Evolutionary conservation across 2,797 vertebrate species (phyloP).

Genomic region (Scyliorhinus canicula): DNA sequence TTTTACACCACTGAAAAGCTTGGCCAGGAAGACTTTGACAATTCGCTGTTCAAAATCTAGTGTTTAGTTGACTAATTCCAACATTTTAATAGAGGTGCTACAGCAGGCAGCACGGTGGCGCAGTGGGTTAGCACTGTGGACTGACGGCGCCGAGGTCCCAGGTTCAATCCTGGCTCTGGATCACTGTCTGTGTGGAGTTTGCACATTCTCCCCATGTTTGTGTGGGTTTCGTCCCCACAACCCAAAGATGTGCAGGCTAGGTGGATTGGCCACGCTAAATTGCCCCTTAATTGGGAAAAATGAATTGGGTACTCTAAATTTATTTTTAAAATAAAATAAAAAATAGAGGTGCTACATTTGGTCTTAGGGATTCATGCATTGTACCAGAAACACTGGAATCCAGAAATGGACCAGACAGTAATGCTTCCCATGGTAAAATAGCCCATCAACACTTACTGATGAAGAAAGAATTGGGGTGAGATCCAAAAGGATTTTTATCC

Average conservation of each 20-base stretch:
- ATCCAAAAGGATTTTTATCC: neutral
- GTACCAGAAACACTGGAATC: neutral
- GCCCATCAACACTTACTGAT: neutral
- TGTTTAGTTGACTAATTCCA: neutral
- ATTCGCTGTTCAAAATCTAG: neutral
- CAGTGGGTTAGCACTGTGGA: too few species aligned
- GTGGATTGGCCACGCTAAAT: too few species aligned
- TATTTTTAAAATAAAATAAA: too few species aligned
- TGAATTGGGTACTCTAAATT: too few species aligned
- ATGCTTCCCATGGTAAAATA: neutral
- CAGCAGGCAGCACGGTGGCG: too few species aligned
- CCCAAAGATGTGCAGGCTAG: too few species aligned
- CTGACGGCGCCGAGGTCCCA: too few species aligned
- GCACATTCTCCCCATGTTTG: too few species aligned
- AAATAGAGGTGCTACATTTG: neutral
- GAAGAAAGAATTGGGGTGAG: neutral
- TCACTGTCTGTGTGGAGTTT: too few species aligned
- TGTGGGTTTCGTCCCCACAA: too few species aligned
- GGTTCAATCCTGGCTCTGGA: too few species aligned
- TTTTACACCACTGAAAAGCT: neutral
- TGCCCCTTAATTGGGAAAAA: too few species aligned
- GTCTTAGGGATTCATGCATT: neutral
- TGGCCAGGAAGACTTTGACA: neutral
- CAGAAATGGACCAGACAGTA: neutral
- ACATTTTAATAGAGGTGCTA: neutral